phyloP scores from a whole-genome alignment of 2,888 invertebrate genomes.

The Chrysolina americana region DNA sequence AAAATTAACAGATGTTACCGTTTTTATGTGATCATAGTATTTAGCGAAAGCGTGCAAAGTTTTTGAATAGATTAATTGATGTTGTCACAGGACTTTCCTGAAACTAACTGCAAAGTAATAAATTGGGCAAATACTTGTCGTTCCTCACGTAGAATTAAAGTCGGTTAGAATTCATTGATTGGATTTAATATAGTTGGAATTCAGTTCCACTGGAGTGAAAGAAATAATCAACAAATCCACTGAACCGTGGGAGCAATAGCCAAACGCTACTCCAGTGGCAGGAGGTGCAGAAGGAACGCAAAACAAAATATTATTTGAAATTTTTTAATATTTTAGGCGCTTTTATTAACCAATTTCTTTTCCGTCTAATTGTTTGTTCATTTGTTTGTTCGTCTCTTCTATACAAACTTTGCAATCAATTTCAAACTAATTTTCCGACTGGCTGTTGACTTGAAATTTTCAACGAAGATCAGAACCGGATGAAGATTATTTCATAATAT shows the following conservation, averaged over 20 bases:
- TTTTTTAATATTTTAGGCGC: no score
- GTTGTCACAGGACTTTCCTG: slow-evolving; percentile 4
- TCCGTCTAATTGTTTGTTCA: no score
- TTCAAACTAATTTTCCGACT: no score
- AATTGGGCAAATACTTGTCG: slow-evolving; percentile 16
- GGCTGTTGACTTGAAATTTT: no score
- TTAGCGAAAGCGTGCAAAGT: slow-evolving; percentile 5
- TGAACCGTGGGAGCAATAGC: slow-evolving; percentile 30
- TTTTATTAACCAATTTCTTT: no score
- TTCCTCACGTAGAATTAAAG: not conserved
- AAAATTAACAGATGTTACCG: slow-evolving; percentile 18
- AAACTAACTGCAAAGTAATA: slow-evolving; percentile 2
- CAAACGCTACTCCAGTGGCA: slow-evolving; percentile 8
- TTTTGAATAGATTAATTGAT: slow-evolving; percentile 1
- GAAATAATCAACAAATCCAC: slow-evolving; percentile 28
- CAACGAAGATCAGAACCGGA: no score
- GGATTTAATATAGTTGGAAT: slow-evolving; percentile 21
- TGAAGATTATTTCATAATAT: no score
- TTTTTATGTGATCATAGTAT: slow-evolving; percentile 13
- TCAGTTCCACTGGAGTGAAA: slow-evolving; percentile 19
- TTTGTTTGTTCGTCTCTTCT: no score
- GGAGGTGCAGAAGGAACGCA: not conserved
- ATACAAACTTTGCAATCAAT: no score
- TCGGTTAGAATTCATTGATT: slow-evolving; percentile 17
- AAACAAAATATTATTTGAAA: not conserved